phyloP scores from a whole-genome alignment of 1,140 invertebrate species.

The Trichomalopsis sarcophagae region DNA sequence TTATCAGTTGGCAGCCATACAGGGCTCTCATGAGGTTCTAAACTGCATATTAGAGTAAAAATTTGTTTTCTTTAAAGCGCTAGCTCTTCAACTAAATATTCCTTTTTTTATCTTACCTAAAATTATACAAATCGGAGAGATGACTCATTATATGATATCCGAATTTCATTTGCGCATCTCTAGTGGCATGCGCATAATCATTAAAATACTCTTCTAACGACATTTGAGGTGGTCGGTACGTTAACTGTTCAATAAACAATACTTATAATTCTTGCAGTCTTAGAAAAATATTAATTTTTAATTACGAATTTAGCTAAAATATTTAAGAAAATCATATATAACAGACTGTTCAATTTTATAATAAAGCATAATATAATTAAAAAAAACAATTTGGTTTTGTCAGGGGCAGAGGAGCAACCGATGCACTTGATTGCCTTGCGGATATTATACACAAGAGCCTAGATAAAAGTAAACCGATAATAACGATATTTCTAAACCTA shows the following conservation, averaged over 20 bases:
- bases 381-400: too few species aligned
- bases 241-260: neutral
- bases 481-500: too few species aligned
- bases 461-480: too few species aligned
- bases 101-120: conserved; percentile 23
- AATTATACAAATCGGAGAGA: conserved; percentile 45
- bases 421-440: too few species aligned
- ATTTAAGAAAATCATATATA: too few species aligned
- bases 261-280: neutral
- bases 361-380: too few species aligned
- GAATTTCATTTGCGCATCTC: conserved; percentile 40
- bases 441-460: too few species aligned
- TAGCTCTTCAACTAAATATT: neutral
- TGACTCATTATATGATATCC: conserved; percentile 17
- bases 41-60: conserved; percentile 17
- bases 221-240: conserved; percentile 1
- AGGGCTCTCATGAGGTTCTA: conserved; percentile 15
- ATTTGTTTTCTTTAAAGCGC: neutral
- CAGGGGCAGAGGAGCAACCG: too few species aligned
- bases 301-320: too few species aligned
- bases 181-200: neutral
- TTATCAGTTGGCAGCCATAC: conserved; percentile 32
- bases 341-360: too few species aligned
- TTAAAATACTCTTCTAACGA: conserved; percentile 24
- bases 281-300: neutral